These are phyloP conservation scores for Sinotaia quadrata DNA, from an alignment of 2,888 invertebrate genomes.

Conservation along the genomic window DNA sequence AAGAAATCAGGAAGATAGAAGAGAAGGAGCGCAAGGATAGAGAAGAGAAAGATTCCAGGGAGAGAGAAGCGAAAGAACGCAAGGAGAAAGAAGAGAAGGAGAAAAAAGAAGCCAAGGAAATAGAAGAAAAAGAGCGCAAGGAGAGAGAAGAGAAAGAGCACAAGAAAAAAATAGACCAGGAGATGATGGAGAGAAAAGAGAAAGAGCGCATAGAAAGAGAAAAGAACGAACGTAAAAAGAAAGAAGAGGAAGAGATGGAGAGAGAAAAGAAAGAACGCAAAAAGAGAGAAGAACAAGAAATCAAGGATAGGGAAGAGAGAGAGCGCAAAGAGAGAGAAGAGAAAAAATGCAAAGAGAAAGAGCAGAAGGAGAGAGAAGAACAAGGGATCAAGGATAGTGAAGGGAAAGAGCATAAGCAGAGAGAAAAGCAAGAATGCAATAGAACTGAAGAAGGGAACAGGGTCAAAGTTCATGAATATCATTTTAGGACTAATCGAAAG, in stretches of 20 bases:
- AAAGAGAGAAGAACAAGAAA: background rate
- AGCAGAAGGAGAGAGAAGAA: background rate
- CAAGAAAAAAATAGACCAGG: background rate
- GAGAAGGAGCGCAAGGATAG: background rate
- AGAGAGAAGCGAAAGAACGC: constrained; percentile 73
- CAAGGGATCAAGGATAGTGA: background rate
- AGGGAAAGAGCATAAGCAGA: no score
- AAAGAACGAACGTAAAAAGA: background rate
- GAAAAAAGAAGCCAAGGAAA: constrained; percentile 69
- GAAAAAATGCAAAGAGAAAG: background rate
- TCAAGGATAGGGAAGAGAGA: background rate
- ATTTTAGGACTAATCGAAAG: no score
- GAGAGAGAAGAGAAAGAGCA: constrained; percentile 69
- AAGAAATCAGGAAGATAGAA: background rate
- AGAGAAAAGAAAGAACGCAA: background rate
- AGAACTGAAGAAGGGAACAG: no score
- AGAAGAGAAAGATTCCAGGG: background rate
- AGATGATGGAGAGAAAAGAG: background rate
- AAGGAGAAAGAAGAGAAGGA: constrained; percentile 68
- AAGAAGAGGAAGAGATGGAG: background rate
- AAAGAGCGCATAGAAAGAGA: background rate
- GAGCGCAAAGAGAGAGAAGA: background rate
- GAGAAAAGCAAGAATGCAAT: no score
- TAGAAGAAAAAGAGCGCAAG: constrained; percentile 74
- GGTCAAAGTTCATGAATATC: no score